Evolutionary conservation across 2,797 vertebrate species (phyloP), one percentile per base, ranked within the genome.

Genomic region (Hylomyscus alleni): DNA sequence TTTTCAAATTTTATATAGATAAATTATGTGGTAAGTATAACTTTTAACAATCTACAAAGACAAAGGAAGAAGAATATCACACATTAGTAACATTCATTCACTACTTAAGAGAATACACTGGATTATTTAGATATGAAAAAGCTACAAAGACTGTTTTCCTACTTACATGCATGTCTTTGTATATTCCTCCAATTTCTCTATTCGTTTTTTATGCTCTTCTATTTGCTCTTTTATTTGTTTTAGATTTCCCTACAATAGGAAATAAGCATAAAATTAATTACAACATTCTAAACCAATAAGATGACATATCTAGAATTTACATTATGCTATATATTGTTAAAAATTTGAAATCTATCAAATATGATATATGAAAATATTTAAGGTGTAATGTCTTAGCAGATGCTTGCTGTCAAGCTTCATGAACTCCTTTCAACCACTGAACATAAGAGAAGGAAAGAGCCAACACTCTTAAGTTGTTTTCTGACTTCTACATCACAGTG

Each of bases 131-230:
- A 81, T 10, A 31, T 0, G 76, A 82, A 37, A 85, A 65, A 94
- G 44, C 24, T 40, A 6, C 12, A 54, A 84, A 47, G n/a, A 34
- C 37, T 73, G 95, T 96, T 97, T 72, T 65, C 97, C 93, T 97
- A 98, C 99, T 20, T 99, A 99, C 99, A 1, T 99, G 99, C 99
- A 99, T 9, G 96, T 97, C 95, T 98, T 98, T 96, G 67, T 98
- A 97, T 99, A 99, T 9, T 99, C 99, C 83, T 99, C 99, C 95
- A 99, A 97, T 96, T 99, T 99, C 94, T 99, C 99, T 95, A 98
- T 98, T 96, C 99, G 98, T 85, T 96, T 98, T 86, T 98, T 98
- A 95, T 99, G 98, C 60, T 99, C 99, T 91, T 99, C 99, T 98
- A 99, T 98, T 93, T 99, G 99, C 87, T 96, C 98, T 97, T 98